These are phyloP conservation scores for Champsocephalus gunnari DNA, from an alignment of 2,797 vertebrate genomes.

Conservation along the genomic window DNA sequence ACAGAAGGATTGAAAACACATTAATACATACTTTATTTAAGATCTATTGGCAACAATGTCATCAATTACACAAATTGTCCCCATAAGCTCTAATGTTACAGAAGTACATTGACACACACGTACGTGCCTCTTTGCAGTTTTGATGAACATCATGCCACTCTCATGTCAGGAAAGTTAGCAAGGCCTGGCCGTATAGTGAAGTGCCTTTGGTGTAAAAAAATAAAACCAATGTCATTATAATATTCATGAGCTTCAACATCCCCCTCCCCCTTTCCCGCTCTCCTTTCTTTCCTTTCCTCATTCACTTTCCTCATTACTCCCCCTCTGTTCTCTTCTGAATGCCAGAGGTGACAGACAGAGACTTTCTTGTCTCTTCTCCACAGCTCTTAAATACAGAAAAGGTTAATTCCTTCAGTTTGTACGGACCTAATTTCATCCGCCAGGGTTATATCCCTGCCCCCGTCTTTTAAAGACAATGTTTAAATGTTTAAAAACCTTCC, in stretches of 20 bases:
- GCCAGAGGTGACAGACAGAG: conserved; percentile 67
- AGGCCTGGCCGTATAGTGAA: conserved; percentile 57
- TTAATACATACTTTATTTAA: background rate
- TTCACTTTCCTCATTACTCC: conserved; percentile 22
- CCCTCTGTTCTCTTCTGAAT: conserved; percentile 58
- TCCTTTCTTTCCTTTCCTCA: conserved; percentile 19
- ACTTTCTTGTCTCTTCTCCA: conserved; percentile 68
- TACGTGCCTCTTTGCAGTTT: conserved; percentile 1
- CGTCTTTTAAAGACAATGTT: conserved; percentile 74
- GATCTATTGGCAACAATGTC: conserved; percentile 3
- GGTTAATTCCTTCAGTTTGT: conserved; percentile 75
- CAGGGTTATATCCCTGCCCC: conserved; percentile 62
- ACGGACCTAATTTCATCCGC: conserved; percentile 73
- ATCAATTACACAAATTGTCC: background rate
- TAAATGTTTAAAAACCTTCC: conserved; percentile 84
- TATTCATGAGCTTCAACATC: conserved; percentile 78
- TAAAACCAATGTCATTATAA: conserved; percentile 76
- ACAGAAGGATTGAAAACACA: background rate
- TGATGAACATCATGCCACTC: conserved; percentile 57
- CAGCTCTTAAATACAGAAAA: conserved; percentile 77
- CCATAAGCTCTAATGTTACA: background rate
- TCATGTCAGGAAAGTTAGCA: conserved; percentile 62
- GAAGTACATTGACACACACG: background rate
- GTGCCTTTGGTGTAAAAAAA: conserved; percentile 51
- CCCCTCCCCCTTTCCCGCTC: conserved; percentile 29